phyloP scores from a whole-genome alignment of 1,140 invertebrate genomes.

The Habropoda laboriosa region DNA sequence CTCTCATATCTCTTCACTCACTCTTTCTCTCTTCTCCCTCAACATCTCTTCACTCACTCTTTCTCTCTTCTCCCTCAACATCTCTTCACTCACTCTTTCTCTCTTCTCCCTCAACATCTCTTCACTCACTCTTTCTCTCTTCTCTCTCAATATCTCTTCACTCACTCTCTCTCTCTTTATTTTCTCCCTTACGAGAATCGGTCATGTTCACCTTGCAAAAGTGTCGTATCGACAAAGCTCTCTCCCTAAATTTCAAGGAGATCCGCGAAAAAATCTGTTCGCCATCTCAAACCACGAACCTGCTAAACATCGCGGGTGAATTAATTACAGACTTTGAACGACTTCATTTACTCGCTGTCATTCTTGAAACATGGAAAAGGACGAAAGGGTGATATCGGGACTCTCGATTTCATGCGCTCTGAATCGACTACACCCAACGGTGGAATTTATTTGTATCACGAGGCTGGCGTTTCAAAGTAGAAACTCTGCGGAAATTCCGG shows the following conservation, averaged over 20 bases:
- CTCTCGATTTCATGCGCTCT: constrained; percentile 40
- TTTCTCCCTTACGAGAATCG: background rate
- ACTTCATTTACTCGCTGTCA: too few relatives aligned
- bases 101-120: too few relatives aligned
- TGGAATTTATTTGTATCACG: constrained; percentile 6
- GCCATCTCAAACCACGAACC: constrained; percentile 19
- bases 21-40: too few relatives aligned
- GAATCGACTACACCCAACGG: constrained; percentile 5
- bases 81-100: too few relatives aligned
- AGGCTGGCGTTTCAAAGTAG: constrained; percentile 3
- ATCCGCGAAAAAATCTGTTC: constrained; percentile 3
- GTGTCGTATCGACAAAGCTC: constrained; percentile 22
- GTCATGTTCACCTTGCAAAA: constrained; percentile 39
- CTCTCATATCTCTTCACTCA: too few relatives aligned
- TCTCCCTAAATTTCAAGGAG: background rate
- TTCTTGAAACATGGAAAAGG: too few relatives aligned
- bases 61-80: too few relatives aligned
- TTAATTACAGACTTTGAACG: constrained; percentile 54
- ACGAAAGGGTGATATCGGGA: constrained; percentile 23
- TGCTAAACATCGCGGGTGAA: constrained; percentile 22
- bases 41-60: too few relatives aligned
- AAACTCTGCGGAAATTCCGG: constrained; percentile 25
- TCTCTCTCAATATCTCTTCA: too few relatives aligned
- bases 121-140: too few relatives aligned
- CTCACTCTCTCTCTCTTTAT: too few relatives aligned